Percentiles rank a stretch among this genome's conserved stretches.
Conservation (phyloP, 2,797 vertebrate genomes). For the Sternotherus odoratus region DNA sequence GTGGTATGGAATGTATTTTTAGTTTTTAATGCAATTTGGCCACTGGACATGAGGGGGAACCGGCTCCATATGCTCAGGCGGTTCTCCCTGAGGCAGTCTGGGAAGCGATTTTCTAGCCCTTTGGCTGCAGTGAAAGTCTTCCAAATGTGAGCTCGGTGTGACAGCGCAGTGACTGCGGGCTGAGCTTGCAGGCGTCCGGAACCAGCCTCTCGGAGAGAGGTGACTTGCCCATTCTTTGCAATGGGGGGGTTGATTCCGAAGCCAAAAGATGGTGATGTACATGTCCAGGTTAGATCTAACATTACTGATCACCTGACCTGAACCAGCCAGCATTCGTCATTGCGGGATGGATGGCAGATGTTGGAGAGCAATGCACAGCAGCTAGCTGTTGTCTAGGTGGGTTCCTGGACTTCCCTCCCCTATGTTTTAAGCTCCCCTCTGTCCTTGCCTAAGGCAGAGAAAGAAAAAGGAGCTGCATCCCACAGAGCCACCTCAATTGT, state of each 20-base stretch:
- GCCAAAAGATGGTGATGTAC: not conserved
- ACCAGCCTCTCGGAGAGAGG: not conserved
- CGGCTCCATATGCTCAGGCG: not conserved
- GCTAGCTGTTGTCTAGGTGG: not conserved
- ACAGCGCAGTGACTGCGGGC: fast-evolving
- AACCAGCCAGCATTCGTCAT: not conserved
- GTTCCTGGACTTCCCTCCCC: not conserved
- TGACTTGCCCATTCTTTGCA: not conserved
- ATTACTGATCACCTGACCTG: not conserved
- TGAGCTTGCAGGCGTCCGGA: not conserved
- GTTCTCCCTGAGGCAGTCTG: constrained; percentile 8
- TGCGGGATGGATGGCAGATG: not conserved
- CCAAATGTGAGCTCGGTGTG: not conserved
- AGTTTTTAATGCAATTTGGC: constrained; percentile 9
- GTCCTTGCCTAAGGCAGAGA: not conserved
- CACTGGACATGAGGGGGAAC: not conserved
- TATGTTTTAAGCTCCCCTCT: not conserved
- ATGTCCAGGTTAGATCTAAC: not conserved
- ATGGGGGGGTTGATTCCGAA: fast-evolving
- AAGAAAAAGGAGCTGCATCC: not conserved
- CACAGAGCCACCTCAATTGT: not conserved
- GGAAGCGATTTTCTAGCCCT: not conserved
- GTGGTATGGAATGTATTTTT: constrained; percentile 45
- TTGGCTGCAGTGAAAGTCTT: not conserved
- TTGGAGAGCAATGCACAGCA: not conserved